Percentiles rank a stretch among this genome's conserved stretches.
These are phyloP conservation scores for Vesta saturnalis DNA, from an alignment of 2,888 invertebrate genomes.

Conservation along the genomic window DNA sequence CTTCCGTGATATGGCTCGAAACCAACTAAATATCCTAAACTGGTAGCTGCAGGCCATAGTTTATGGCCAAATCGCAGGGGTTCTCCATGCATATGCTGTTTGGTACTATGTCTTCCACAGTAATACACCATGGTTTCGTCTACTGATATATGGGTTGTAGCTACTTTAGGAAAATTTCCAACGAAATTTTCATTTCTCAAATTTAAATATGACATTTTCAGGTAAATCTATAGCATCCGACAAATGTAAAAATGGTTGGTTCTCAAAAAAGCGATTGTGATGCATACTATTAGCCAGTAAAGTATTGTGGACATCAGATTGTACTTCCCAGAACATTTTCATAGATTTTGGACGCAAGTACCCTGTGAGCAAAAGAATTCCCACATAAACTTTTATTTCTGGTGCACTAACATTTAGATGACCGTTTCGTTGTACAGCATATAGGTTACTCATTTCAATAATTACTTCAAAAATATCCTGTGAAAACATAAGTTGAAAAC, in stretches of 20 bases:
- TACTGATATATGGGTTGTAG: not conserved
- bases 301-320: constrained; percentile 5
- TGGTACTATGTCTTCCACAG: not conserved
- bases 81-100: not conserved
- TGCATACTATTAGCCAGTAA: not conserved
- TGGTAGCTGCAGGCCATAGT: not conserved
- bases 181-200: not conserved
- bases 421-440: no score
- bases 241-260: not conserved
- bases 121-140: constrained; percentile 2
- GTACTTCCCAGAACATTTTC: constrained; percentile 14
- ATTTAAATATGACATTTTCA: not conserved
- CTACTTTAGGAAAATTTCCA: not conserved
- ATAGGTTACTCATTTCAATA: no score
- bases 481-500: no score
- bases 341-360: constrained; percentile 9
- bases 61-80: not conserved
- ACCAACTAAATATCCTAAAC: not conserved
- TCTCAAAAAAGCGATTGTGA: not conserved
- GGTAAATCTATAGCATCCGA: not conserved
- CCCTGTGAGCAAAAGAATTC: constrained; percentile 7
- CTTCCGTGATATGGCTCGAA: constrained; percentile 6
- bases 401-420: no score
- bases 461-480: no score
- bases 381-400: constrained; percentile 17